phyloP scores from a whole-genome alignment of 1,140 invertebrate genomes.

The Leptinotarsa texana region DNA sequence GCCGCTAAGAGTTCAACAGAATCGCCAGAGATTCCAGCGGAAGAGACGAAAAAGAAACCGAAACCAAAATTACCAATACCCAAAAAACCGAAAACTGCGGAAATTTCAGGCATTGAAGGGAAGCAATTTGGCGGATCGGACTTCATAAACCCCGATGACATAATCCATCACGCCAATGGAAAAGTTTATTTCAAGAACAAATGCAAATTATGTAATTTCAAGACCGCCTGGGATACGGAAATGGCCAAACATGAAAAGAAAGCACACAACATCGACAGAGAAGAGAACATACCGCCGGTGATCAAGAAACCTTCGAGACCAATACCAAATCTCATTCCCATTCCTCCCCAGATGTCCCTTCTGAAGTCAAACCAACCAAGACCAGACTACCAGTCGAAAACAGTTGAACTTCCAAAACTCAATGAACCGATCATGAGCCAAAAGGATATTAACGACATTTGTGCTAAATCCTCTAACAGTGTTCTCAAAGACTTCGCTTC shows the following conservation, averaged over 20 bases:
- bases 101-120: constrained; percentile 27
- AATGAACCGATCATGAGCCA: constrained; percentile 51
- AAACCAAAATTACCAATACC: constrained; percentile 26
- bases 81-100: constrained; percentile 17
- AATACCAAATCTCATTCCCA: constrained; percentile 73
- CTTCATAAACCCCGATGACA: constrained; percentile 60
- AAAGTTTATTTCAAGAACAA: constrained; percentile 54
- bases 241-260: constrained; percentile 61
- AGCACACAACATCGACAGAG: constrained; percentile 56
- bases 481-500: constrained; percentile 59
- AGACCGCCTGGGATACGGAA: constrained; percentile 60
- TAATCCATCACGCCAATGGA: constrained; percentile 58
- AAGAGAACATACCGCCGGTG: constrained; percentile 38
- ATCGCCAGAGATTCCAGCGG: not conserved
- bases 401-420: constrained; percentile 25
- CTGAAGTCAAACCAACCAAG: constrained; percentile 12
- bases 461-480: constrained; percentile 55
- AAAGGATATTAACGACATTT: constrained; percentile 57
- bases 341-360: constrained; percentile 52
- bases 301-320: constrained; percentile 63
- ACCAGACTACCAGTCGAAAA: constrained; percentile 1
- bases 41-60: constrained; percentile 13
- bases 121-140: constrained; percentile 48
- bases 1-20: constrained; percentile 28
- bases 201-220: constrained; percentile 54